These are phyloP conservation scores for Oryzaephilus surinamensis DNA, from an alignment of 1,140 invertebrate genomes.

Conservation along the genomic window DNA sequence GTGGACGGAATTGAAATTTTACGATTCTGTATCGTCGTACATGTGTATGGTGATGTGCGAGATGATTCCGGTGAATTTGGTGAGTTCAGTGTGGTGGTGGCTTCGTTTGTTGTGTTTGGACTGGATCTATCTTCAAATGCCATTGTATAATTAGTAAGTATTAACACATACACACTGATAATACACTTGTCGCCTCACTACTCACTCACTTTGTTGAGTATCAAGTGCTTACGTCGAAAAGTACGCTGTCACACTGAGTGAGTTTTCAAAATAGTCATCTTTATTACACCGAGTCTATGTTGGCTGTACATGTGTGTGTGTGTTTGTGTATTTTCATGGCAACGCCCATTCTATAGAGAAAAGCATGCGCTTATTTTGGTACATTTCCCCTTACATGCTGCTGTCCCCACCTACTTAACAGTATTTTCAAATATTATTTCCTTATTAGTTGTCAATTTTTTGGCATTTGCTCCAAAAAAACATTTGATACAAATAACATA, in stretches of 20 bases:
- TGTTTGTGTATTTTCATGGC: too few relatives aligned
- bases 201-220: constrained; percentile 9
- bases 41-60: constrained; percentile 32
- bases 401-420: too few relatives aligned
- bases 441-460: too few relatives aligned
- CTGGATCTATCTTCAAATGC: constrained; percentile 35
- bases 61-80: constrained; percentile 34
- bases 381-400: too few relatives aligned
- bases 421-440: too few relatives aligned
- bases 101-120: constrained; percentile 26
- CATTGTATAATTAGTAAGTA: too few relatives aligned
- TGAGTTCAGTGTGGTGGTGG: constrained; percentile 13
- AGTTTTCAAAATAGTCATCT: constrained; percentile 41
- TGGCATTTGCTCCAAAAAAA: too few relatives aligned
- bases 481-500: too few relatives aligned
- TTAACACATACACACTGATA: neutral
- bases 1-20: constrained; percentile 15
- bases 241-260: constrained; percentile 39
- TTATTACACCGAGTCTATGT: too few relatives aligned
- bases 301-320: too few relatives aligned
- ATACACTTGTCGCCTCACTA: neutral
- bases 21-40: constrained; percentile 26
- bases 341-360: too few relatives aligned
- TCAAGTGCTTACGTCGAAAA: constrained; percentile 35
- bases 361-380: too few relatives aligned